These are phyloP conservation scores for Anthopleura xanthogrammica DNA, from an alignment of 92 coral and sea anemone genomes.

Conservation along the genomic window DNA sequence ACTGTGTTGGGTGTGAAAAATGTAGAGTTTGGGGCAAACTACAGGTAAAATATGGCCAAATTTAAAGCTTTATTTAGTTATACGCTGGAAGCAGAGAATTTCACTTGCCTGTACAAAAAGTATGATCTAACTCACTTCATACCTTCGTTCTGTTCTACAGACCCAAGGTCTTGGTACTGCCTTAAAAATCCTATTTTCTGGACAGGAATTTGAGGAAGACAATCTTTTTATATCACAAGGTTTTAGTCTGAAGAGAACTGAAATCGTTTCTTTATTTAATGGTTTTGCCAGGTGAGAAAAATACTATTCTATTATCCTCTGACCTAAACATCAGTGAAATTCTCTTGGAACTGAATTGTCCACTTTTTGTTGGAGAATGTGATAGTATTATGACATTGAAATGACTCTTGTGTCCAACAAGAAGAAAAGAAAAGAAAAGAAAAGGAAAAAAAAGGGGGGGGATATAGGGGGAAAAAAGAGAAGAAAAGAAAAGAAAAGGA, in stretches of 20 bases:
- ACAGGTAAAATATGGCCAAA: slow-evolving; percentile 55
- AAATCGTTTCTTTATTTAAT: slow-evolving; percentile 90
- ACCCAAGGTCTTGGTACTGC: slow-evolving; percentile 99
- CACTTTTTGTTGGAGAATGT: too few species aligned
- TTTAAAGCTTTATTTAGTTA: background rate
- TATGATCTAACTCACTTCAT: too few species aligned
- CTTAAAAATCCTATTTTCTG: slow-evolving; percentile 87
- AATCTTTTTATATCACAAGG: slow-evolving; percentile 47
- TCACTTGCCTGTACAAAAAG: too few species aligned
- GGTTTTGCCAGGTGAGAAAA: slow-evolving; percentile 82
- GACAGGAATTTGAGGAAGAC: slow-evolving; percentile 73
- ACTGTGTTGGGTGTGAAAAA: slow-evolving; percentile 98
- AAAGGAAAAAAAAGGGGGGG: too few species aligned
- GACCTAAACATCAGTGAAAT: background rate
- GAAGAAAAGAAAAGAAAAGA: too few species aligned
- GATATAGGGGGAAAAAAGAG: too few species aligned
- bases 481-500: too few species aligned
- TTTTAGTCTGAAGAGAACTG: slow-evolving; percentile 75
- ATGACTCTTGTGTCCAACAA: background rate
- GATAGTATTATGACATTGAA: too few species aligned
- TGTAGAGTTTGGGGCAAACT: slow-evolving; percentile 96
- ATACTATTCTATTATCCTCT: background rate
- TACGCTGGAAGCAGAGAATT: too few species aligned
- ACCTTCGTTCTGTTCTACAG: slow-evolving; percentile 34
- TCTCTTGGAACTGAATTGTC: too few species aligned